Percentiles rank a stretch among this genome's conserved stretches.
These are phyloP conservation scores for Hippasteria phrygiana DNA, from an alignment of 53 echinoderm and acorn worm species.

Conservation along the genomic window DNA sequence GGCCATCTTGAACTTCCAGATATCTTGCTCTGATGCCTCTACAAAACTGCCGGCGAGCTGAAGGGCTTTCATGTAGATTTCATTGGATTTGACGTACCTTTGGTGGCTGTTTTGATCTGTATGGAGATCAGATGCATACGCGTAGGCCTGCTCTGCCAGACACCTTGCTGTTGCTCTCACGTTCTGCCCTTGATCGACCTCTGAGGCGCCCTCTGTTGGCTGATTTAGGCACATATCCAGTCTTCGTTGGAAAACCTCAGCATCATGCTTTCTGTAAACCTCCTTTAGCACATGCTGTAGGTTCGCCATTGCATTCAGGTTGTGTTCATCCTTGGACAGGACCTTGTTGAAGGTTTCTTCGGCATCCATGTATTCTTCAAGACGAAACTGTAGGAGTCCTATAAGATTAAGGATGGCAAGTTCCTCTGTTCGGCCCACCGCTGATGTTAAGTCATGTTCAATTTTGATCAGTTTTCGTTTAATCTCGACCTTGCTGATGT, in stretches of 20 bases:
- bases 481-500: background rate
- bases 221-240: background rate
- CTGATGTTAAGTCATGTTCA: constrained; percentile 8
- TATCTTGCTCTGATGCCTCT: constrained; percentile 19
- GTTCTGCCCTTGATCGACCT: background rate
- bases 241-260: background rate
- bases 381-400: background rate
- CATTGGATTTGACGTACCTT: constrained; percentile 37
- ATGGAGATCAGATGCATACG: constrained; percentile 50
- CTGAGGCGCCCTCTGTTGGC: background rate
- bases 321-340: constrained; percentile 25
- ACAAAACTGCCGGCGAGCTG: background rate
- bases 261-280: constrained; percentile 12
- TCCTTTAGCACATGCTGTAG: constrained; percentile 1
- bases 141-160: constrained; percentile 58
- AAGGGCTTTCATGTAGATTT: constrained; percentile 37
- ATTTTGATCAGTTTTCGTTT: constrained; percentile 23
- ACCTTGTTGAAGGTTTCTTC: constrained; percentile 8
- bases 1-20: constrained; percentile 53
- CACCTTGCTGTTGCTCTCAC: constrained; percentile 14
- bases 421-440: constrained; percentile 14
- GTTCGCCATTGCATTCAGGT: constrained; percentile 61
- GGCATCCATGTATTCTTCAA: constrained; percentile 27
- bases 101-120: constrained; percentile 21
- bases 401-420: constrained; percentile 38